phyloP scores from a whole-genome alignment of 2,113 vertebrate genomes.

The Smithornis capensis region DNA sequence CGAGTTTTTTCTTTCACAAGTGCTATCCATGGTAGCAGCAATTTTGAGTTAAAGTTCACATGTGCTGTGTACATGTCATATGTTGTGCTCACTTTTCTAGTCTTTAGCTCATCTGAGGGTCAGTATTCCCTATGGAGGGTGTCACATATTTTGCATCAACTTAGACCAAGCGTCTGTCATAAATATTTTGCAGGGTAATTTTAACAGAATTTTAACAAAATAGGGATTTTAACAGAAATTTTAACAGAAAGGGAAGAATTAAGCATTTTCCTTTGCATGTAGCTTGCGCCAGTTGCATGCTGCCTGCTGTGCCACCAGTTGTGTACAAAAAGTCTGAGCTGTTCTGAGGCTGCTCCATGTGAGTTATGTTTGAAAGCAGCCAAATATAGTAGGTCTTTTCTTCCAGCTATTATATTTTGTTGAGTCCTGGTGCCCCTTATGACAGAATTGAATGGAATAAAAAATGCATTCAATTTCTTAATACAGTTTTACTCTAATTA shows the following conservation, averaged over 20 bases:
- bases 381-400: neutral
- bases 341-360: neutral
- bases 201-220: no score
- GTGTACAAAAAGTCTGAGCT: neutral
- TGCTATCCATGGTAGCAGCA: neutral
- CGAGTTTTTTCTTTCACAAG: neutral
- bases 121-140: neutral
- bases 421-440: neutral
- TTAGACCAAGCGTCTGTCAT: neutral
- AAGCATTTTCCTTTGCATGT: neutral
- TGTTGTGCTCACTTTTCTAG: neutral
- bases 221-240: no score
- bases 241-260: neutral
- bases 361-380: neutral
- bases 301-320: neutral
- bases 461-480: neutral
- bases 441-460: neutral
- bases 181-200: neutral
- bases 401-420: neutral
- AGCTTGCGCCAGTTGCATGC: neutral
- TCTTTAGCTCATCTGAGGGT: neutral
- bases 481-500: conserved; percentile 24
- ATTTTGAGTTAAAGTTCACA: neutral
- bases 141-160: neutral
- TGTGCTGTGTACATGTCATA: neutral